Evolutionary conservation across 2,888 invertebrate species (phyloP).

Genomic region (Meiosimyza platycephala): DNA sequence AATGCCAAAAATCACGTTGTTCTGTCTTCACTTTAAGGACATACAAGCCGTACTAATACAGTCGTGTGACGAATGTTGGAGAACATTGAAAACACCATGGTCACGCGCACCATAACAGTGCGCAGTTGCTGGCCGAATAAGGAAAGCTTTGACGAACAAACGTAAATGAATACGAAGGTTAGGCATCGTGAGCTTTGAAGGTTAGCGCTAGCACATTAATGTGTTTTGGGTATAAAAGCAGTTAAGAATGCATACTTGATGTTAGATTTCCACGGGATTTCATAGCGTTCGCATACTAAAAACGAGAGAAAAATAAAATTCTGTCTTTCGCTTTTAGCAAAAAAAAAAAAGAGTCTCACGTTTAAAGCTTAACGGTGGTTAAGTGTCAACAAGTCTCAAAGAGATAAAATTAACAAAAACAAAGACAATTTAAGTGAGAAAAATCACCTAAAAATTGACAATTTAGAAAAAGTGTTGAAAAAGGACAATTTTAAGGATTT

Average conservation of each 20-base stretch:
- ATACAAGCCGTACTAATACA: not conserved
- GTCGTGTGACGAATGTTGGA: not conserved
- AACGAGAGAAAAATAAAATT: not conserved
- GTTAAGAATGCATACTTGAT: not conserved
- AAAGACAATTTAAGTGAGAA: not conserved
- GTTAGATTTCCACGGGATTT: constrained; percentile 8
- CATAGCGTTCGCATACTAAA: constrained; percentile 4
- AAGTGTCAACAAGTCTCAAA: not conserved
- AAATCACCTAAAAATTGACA: constrained; percentile 7
- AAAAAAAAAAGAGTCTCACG: not conserved
- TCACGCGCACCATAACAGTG: not conserved
- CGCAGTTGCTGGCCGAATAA: not conserved
- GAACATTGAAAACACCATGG: not conserved
- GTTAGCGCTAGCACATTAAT: constrained; percentile 16
- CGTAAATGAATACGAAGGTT: constrained; percentile 25
- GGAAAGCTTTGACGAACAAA: constrained; percentile 1
- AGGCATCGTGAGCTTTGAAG: constrained; percentile 20
- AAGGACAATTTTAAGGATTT: not conserved
- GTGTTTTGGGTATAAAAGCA: constrained; percentile 20
- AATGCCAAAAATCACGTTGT: constrained; percentile 27
- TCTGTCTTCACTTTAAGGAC: constrained; percentile 4
- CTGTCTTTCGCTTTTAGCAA: not conserved
- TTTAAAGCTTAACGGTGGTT: not conserved
- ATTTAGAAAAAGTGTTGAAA: not conserved
- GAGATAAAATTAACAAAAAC: not conserved